Evolutionary conservation across 2,113 vertebrate genomes (phyloP).

Genomic region (Protobothrops mucrosquamatus): DNA sequence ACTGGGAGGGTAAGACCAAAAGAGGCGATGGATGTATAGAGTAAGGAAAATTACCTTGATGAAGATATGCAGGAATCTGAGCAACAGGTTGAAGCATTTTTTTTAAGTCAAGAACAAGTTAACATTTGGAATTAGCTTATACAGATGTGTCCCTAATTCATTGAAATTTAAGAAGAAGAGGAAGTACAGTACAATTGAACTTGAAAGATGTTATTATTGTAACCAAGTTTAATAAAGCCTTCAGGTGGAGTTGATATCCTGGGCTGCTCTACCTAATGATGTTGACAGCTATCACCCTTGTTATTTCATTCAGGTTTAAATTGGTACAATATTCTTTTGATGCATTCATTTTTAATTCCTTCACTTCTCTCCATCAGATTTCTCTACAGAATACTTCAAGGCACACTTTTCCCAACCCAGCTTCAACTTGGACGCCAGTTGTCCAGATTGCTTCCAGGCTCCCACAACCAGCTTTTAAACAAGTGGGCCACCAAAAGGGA

Average conservation of each 20-base stretch:
- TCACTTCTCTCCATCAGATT: conserved; percentile 72
- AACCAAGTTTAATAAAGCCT: not conserved
- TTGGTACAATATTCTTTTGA: not conserved
- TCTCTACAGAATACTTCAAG: conserved; percentile 88
- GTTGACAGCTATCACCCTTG: not conserved
- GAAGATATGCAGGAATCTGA: not conserved
- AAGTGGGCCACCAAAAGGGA: conserved; percentile 41
- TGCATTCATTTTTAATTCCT: conserved; percentile 14
- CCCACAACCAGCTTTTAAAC: conserved; percentile 66
- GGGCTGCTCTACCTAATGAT: not conserved
- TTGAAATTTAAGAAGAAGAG: not conserved
- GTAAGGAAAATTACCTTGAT: not conserved
- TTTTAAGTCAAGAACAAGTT: not conserved
- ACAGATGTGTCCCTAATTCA: not conserved
- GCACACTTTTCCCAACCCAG: conserved; percentile 84
- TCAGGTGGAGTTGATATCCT: not conserved
- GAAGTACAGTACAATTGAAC: not conserved
- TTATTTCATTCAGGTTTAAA: not conserved
- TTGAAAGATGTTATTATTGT: not conserved
- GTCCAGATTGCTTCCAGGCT: conserved; percentile 69
- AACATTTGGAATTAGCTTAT: not conserved
- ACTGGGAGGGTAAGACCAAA: not conserved
- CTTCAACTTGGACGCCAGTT: conserved; percentile 86
- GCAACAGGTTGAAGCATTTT: not conserved
- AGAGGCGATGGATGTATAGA: not conserved